Percentiles rank a stretch among this genome's conserved stretches.
These are phyloP conservation scores for Tretioscincus oriximinensis DNA, from an alignment of 2,113 vertebrate genomes.

Conservation along the genomic window DNA sequence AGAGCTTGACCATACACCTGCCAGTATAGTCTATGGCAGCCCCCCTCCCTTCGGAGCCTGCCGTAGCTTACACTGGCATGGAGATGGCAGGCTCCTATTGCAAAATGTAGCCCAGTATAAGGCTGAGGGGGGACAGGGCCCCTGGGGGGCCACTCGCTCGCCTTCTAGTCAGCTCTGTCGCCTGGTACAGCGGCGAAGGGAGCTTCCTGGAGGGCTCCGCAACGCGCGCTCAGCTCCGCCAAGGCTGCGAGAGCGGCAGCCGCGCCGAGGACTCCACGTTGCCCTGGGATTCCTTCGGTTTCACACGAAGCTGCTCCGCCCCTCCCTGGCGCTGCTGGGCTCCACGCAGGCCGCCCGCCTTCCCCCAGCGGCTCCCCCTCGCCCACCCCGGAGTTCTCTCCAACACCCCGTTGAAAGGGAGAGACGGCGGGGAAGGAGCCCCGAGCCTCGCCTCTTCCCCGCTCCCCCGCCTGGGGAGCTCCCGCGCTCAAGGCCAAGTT, in stretches of 20 bases:
- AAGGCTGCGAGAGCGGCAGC: neutral
- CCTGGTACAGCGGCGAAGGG: neutral
- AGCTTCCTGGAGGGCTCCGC: neutral
- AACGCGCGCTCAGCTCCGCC: neutral
- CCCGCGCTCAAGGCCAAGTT: constrained; percentile 32
- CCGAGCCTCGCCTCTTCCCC: neutral
- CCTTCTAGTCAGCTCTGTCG: neutral
- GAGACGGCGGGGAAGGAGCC: neutral
- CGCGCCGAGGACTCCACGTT: constrained; percentile 6
- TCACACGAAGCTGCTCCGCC: neutral
- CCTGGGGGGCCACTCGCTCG: neutral
- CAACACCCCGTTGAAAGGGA: neutral
- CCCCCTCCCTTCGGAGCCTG: too few relatives aligned
- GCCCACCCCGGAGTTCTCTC: neutral
- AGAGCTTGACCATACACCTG: too few relatives aligned
- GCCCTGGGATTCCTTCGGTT: constrained; percentile 25
- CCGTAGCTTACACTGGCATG: too few relatives aligned
- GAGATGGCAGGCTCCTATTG: too few relatives aligned
- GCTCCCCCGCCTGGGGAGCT: neutral
- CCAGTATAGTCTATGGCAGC: too few relatives aligned
- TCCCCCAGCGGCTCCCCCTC: neutral
- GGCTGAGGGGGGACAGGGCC: too few relatives aligned
- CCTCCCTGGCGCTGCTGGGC: neutral
- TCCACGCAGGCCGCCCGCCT: neutral
- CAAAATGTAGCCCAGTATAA: too few relatives aligned